Conservation (phyloP, 2,888 invertebrate species). For the Tryphoninae sp. region DNA sequence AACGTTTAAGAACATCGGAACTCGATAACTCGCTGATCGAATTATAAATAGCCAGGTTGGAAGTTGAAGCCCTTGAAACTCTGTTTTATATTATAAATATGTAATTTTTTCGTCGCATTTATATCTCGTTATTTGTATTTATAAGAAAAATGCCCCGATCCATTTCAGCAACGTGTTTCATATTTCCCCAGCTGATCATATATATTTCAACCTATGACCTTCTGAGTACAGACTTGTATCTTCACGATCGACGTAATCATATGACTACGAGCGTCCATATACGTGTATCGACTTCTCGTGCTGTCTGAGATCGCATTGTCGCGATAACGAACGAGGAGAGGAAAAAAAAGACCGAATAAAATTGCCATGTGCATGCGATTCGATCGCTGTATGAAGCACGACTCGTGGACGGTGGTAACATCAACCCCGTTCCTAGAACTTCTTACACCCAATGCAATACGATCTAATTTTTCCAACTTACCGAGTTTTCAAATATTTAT, state of each 20-base stretch:
- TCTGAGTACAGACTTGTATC: constrained; percentile 45
- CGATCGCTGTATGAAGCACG: not conserved
- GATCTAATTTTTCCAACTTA: not conserved
- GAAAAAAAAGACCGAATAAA: not conserved
- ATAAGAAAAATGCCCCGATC: no score
- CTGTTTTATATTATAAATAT: no score
- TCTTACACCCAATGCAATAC: not conserved
- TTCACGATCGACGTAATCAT: constrained; percentile 58
- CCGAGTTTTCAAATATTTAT: not conserved
- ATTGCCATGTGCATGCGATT: constrained; percentile 1
- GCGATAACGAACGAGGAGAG: constrained; percentile 10
- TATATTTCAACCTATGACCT: constrained; percentile 37
- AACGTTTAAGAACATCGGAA: no score
- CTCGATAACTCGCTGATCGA: no score
- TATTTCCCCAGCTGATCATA: constrained; percentile 23
- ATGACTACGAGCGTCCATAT: constrained; percentile 33
- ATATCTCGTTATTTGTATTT: no score
- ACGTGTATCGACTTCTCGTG: constrained; percentile 7
- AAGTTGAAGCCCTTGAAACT: no score
- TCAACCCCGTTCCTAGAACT: not conserved
- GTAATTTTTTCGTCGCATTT: no score
- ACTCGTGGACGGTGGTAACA: no score
- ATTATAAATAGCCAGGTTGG: no score
- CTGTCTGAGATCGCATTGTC: constrained; percentile 11
- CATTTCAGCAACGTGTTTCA: no score